Evolutionary conservation across 2,888 invertebrate species (phyloP).

Genomic region (Caenorhabditis zanzibari): DNA sequence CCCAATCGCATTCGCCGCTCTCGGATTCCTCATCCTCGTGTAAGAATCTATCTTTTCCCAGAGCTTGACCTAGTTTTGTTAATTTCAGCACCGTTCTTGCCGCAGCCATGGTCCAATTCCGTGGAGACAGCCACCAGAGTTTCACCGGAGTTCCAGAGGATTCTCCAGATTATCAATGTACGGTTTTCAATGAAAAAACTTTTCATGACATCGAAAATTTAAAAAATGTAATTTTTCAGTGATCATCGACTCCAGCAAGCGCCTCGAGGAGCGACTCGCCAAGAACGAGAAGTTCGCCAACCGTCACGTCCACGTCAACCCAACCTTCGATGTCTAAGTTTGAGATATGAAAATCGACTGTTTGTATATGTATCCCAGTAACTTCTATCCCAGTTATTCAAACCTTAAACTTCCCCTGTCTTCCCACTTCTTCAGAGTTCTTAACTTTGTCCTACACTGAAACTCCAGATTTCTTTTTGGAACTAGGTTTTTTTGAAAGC

Average conservation of each 20-base stretch:
- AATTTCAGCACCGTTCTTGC: too few relatives aligned
- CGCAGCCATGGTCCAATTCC: neutral
- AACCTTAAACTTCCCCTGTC: neutral
- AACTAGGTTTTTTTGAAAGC: too few relatives aligned
- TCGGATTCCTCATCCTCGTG: neutral
- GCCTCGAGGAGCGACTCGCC: conserved; percentile 32
- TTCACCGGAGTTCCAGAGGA: conserved; percentile 51
- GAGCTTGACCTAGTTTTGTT: conserved; percentile 6
- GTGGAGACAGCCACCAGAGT: neutral
- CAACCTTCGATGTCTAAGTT: conserved; percentile 44
- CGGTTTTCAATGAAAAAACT: neutral
- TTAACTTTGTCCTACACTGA: too few relatives aligned
- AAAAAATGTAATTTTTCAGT: conserved; percentile 35
- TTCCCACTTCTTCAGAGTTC: too few relatives aligned
- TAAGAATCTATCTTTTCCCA: neutral
- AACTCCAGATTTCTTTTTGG: too few relatives aligned
- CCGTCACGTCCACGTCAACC: conserved; percentile 53
- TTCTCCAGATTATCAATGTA: conserved; percentile 56
- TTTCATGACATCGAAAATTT: too few relatives aligned
- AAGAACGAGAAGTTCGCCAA: conserved; percentile 36
- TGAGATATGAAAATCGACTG: neutral
- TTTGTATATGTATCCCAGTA: conserved; percentile 36
- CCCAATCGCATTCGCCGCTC: neutral
- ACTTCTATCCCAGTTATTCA: neutral
- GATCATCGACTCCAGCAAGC: conserved; percentile 43